Percentiles rank a stretch among this genome's conserved stretches.
These are phyloP conservation scores for Erannis defoliaria DNA, from an alignment of 2,888 invertebrate species.

Conservation along the genomic window DNA sequence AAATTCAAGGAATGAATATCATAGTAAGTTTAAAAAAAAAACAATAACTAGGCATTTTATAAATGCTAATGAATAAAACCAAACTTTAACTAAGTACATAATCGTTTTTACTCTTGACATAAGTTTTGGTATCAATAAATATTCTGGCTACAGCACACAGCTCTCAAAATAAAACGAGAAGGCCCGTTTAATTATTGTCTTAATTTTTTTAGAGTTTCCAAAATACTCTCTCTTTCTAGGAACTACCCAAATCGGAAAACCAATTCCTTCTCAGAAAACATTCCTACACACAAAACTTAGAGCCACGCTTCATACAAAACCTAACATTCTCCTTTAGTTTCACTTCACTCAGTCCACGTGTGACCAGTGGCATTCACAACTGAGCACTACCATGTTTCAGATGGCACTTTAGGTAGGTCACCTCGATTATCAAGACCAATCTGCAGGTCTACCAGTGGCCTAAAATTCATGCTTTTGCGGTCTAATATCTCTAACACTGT, in stretches of 20 bases:
- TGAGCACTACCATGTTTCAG: slow-evolving; percentile 6
- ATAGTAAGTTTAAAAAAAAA: background rate
- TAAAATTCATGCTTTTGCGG: background rate
- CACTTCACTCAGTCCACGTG: background rate
- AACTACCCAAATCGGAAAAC: background rate
- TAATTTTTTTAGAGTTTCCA: background rate
- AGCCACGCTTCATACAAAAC: background rate
- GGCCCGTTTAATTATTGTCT: background rate
- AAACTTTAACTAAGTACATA: background rate
- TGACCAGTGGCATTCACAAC: slow-evolving; percentile 1
- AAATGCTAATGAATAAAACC: slow-evolving; percentile 9
- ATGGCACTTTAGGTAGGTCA: background rate
- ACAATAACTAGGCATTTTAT: slow-evolving; percentile 10
- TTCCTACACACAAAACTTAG: background rate
- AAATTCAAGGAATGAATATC: background rate
- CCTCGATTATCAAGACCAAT: background rate
- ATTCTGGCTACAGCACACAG: slow-evolving; percentile 3
- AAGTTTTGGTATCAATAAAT: slow-evolving; percentile 5
- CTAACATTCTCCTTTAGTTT: background rate
- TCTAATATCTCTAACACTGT: background rate
- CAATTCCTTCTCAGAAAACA: background rate
- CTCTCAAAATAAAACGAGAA: background rate
- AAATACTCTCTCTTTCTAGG: background rate
- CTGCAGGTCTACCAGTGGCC: background rate
- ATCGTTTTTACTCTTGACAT: background rate